Evolutionary conservation across 2,797 vertebrate species (phyloP).

Genomic region (Microctenopoma steveboyesi): DNA sequence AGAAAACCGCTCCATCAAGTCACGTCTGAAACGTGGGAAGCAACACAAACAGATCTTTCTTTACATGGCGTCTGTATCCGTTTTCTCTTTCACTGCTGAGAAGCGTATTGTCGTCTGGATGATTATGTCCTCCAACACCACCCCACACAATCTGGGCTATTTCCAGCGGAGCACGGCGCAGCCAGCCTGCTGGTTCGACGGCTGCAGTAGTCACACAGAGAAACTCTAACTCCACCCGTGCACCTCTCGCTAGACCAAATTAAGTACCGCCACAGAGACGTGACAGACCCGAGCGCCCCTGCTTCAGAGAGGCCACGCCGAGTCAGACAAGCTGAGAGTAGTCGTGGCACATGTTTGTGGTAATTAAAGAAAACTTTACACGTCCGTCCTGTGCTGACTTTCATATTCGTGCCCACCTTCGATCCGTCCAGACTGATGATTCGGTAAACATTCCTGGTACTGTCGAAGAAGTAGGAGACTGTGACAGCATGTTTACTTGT

Average conservation of each 20-base stretch:
- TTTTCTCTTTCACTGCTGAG: conserved; percentile 13
- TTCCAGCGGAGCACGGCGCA: conserved; percentile 51
- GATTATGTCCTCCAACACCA: conserved; percentile 32
- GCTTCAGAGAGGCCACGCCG: conserved; percentile 11
- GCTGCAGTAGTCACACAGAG: conserved; percentile 45
- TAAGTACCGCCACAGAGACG: conserved; percentile 59
- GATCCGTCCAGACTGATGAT: conserved; percentile 98
- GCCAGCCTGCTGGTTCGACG: conserved; percentile 52
- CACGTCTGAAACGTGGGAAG: neutral
- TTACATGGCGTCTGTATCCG: neutral
- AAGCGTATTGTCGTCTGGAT: conserved; percentile 43
- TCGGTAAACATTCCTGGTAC: conserved; percentile 95
- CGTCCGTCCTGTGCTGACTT: no score
- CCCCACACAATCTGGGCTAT: conserved; percentile 47
- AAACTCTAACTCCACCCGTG: conserved; percentile 64
- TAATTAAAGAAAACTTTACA: neutral
- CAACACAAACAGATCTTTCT: neutral
- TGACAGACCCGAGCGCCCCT: conserved; percentile 27
- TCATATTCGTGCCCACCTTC: conserved; percentile 86
- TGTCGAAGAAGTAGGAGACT: conserved; percentile 98
- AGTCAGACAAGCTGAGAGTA: neutral
- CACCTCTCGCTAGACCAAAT: conserved; percentile 63
- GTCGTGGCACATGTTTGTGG: neutral
- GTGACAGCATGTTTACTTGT: conserved; percentile 97
- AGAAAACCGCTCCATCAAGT: no score